A percentile compares a stretch with the other conserved stretches of the same genome.
Conservation (phyloP, 2,888 invertebrate genomes). For the Nephrotoma flavescens region DNA sequence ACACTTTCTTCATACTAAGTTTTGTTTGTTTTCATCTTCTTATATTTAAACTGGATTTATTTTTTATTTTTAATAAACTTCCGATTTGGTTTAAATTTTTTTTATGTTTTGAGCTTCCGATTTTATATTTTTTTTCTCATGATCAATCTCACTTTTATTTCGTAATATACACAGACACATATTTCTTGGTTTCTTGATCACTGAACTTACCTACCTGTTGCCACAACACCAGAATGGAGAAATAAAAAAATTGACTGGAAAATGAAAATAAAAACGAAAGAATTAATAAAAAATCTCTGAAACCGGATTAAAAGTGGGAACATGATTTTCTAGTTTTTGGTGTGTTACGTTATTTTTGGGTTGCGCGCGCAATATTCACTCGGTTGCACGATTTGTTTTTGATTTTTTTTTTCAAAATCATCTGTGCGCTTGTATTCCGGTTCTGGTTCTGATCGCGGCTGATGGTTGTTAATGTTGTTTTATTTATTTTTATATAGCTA, state of each 20-base stretch:
- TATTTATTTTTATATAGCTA: not conserved
- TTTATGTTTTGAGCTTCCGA: not conserved
- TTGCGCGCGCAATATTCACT: not conserved
- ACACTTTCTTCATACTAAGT: not conserved
- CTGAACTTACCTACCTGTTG: not conserved
- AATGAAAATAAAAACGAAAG: not conserved
- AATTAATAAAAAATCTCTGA: not conserved
- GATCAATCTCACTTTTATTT: not conserved
- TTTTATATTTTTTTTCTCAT: not conserved
- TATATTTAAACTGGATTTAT: not conserved
- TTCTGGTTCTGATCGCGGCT: not conserved
- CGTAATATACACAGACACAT: not conserved
- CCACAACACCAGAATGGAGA: not conserved
- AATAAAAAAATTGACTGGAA: not conserved
- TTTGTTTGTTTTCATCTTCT: not conserved
- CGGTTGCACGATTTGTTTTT: not conserved
- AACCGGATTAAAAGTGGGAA: not conserved
- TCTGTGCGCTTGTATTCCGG: not conserved
- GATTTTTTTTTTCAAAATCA: not conserved
- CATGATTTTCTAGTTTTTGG: constrained; percentile 2
- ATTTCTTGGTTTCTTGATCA: not conserved
- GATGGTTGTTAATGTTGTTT: not conserved
- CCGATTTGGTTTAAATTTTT: not conserved
- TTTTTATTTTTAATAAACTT: not conserved
- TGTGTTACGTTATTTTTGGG: not conserved